phyloP scores from a whole-genome alignment of 2,888 invertebrate genomes.

The Petrophora chlorosata region DNA sequence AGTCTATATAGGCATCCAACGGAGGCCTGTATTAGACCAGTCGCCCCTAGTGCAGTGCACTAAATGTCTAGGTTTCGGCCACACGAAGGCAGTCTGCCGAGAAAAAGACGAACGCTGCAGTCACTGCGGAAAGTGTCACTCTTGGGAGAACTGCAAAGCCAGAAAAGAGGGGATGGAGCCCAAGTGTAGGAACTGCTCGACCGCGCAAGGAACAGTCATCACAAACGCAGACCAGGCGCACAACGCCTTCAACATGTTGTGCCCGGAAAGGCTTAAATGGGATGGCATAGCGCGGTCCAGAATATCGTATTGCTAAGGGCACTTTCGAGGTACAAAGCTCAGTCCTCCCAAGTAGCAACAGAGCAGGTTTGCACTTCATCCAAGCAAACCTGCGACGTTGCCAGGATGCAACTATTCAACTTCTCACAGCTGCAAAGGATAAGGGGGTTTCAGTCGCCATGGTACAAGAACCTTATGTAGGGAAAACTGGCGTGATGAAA shows the following conservation, averaged over 20 bases:
- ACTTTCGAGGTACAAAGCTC: neutral
- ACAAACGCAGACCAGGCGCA: neutral
- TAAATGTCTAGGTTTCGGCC: neutral
- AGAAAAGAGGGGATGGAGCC: neutral
- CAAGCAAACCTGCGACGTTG: conserved; percentile 37
- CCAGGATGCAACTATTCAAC: conserved; percentile 34
- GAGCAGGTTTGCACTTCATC: conserved; percentile 11
- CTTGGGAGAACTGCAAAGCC: neutral
- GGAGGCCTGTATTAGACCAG: neutral
- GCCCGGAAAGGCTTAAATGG: neutral
- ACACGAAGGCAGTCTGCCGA: neutral
- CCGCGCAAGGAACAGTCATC: neutral
- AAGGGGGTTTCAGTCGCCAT: neutral
- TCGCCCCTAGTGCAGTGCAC: conserved; percentile 15
- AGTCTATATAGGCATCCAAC: conserved; percentile 26
- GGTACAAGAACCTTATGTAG: too few species aligned
- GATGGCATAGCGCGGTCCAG: neutral
- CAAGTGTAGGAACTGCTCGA: neutral
- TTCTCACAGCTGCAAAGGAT: conserved; percentile 18
- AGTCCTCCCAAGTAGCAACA: neutral
- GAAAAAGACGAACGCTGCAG: neutral
- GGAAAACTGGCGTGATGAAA: too few species aligned
- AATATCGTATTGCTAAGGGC: neutral
- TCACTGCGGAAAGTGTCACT: neutral
- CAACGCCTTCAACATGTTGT: neutral